Base-by-base conservation (phyloP, 2,797 vertebrate species). In the Labroides dimidiatus region DNA sequence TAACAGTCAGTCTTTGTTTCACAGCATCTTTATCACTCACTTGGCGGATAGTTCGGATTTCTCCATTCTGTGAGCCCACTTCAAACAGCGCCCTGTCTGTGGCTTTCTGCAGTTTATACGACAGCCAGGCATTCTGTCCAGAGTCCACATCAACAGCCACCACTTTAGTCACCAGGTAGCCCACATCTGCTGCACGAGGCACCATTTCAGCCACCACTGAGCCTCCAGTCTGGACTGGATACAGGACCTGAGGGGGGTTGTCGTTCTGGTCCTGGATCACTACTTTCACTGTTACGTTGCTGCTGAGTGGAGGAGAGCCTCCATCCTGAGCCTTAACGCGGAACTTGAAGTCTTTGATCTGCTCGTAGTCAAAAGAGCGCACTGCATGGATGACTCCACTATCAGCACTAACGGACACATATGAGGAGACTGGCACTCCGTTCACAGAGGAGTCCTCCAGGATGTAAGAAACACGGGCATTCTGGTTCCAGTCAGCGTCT, bases 91-190 rank as follows among this genome's bases (percentile, higher is more conserved):
- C 87, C 16, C 87, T 88, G 56, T 94, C 93, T 61, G 89, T 89
- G 44, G 86, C 72, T 81, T 93, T 87, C 70, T 77, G 59, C 17
- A 94, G 89, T 86, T 93, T 92, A 87, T 95, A 95, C 41, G 92
- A 94, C 52, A 95, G 92, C 93, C 93, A 94, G 69, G 93, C 93
- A 52, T 94, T 95, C 79, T 94, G 93, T 77, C 94, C 94, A 3
- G 93, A 93, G 82, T 95, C 95, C 74, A 86, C 84, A 84, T 95
- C 94, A 37, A 95, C 93, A 10, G 95, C 95, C 72, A 95, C 93
- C 69, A 96, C 77, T 92, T 96, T 96, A 78, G 94, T 95, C 23
- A 95, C 93, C 84, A 96, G 84, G 69, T 95, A 95, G 70, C 94
- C 94, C 48, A 93, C 92, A 80, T 95, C 94, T 66, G 91, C 94